Base-by-base conservation (phyloP, 2,888 invertebrate species). In the Lamellibrachia columna region DNA sequence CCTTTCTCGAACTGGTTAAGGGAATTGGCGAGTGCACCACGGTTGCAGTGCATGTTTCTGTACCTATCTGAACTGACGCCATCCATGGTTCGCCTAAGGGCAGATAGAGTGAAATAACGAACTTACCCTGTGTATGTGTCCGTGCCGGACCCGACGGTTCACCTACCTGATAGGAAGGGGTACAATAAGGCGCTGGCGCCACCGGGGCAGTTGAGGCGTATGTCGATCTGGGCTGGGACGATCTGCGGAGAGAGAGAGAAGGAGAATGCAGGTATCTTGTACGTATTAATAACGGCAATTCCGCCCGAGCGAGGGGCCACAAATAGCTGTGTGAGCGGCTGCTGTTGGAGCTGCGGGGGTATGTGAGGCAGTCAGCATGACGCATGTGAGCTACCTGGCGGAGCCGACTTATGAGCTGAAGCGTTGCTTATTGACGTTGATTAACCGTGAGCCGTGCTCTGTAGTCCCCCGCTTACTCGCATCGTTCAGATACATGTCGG, bases 401-500 rank as follows among this genome's bases (percentile, higher is more conserved):
- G 22, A 75, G 75, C 4, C 75, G 75, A 75, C 75, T 75, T 75
- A 75, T 75, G 75, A 75, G 75, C 75, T 75, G 15, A 15, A 75
- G 22, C 75, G 75, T 75, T 75, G 22, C 75, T 75, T 75, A 75
- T 75, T 75, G 75, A 75, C 75, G 75, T 15, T 75, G 75, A 75
- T 75, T 22, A 75, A 75, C 75, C 75, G 75, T 75, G 75, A 3
- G 22, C 75, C 22, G 2, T 75, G 22, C 75, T 15, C 75, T 75
- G 75, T 93, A 93, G 15, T 94, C 93, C 9, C 93, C 93, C 91
- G 93, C 93, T 53, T 94, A 93, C 92, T 94, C 91, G 94, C 95
- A 96, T 95, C 75, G 95, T 95, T 92, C 95, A 40, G 40, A 40
- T 40, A 40, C 40, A 40, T 1, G 40, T 95, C 93, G 96, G 95